A percentile compares a stretch with the other conserved stretches of the same genome.
Conservation (phyloP, 1,140 invertebrate genomes). For the Littorina saxatilis region DNA sequence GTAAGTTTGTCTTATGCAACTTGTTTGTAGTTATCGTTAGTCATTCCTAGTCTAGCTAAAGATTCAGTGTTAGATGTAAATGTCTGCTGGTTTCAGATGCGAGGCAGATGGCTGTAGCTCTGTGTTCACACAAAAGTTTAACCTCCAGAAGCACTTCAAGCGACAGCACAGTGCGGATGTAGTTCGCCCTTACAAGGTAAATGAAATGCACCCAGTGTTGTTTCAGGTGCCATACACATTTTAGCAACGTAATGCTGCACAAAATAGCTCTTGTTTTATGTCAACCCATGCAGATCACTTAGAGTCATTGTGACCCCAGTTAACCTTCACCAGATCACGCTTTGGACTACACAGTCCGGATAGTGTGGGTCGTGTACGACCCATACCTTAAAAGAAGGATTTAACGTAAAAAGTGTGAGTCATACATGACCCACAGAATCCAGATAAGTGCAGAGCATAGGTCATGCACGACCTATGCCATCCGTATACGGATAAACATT, state of each 20-base stretch:
- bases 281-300: neutral
- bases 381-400: too few species aligned
- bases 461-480: too few species aligned
- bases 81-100: constrained; percentile 29
- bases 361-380: too few species aligned
- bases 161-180: constrained; percentile 4
- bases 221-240: neutral
- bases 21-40: neutral
- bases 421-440: neutral
- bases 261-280: neutral
- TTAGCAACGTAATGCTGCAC: neutral
- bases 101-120: neutral
- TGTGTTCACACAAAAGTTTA: neutral
- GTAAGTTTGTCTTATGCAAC: too few species aligned
- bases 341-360: too few species aligned
- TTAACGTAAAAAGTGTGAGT: too few species aligned
- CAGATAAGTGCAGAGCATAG: too few species aligned
- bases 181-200: constrained; percentile 8
- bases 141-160: constrained; percentile 5
- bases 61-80: too few species aligned
- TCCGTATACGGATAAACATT: too few species aligned
- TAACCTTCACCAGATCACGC: too few species aligned
- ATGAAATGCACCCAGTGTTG: neutral
- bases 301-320: neutral
- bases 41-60: too few species aligned